Evolutionary conservation across 2,113 vertebrate genomes (phyloP).

Genomic region (Ameiurus melas): DNA sequence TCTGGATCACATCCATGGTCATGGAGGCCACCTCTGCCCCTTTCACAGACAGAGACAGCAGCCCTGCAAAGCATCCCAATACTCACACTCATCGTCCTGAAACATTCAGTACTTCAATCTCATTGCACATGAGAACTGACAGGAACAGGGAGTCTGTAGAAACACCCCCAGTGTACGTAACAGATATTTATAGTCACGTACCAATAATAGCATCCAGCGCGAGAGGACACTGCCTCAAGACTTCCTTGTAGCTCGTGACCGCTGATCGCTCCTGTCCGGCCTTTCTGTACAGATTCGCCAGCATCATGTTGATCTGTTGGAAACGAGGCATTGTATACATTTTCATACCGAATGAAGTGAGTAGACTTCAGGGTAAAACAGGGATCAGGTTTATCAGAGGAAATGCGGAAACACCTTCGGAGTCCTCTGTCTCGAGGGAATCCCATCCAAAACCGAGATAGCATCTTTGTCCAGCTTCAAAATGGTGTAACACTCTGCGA

Average conservation of each 20-base stretch:
- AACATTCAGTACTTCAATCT: background rate
- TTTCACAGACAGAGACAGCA: constrained; percentile 95
- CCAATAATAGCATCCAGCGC: constrained; percentile 96
- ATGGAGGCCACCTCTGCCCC: constrained; percentile 97
- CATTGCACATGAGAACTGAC: background rate
- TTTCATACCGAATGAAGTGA: background rate
- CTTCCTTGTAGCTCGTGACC: constrained; percentile 97
- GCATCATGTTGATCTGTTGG: constrained; percentile 96
- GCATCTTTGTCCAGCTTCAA: constrained; percentile 97
- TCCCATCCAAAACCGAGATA: constrained; percentile 94
- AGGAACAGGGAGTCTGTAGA: no score
- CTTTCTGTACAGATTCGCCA: constrained; percentile 96
- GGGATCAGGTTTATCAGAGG: background rate
- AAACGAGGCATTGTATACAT: background rate
- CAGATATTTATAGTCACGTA: constrained; percentile 55
- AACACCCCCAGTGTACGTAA: background rate
- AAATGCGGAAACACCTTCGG: constrained; percentile 79
- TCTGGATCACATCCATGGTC: constrained; percentile 97
- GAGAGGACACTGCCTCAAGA: constrained; percentile 94
- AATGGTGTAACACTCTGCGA: constrained; percentile 97
- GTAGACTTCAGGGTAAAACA: background rate
- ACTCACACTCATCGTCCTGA: background rate
- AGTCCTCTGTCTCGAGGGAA: constrained; percentile 94
- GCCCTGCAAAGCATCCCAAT: constrained; percentile 68
- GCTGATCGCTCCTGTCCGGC: constrained; percentile 96